Base-by-base conservation (phyloP, 2,113 vertebrate species). In the Micromys minutus region DNA sequence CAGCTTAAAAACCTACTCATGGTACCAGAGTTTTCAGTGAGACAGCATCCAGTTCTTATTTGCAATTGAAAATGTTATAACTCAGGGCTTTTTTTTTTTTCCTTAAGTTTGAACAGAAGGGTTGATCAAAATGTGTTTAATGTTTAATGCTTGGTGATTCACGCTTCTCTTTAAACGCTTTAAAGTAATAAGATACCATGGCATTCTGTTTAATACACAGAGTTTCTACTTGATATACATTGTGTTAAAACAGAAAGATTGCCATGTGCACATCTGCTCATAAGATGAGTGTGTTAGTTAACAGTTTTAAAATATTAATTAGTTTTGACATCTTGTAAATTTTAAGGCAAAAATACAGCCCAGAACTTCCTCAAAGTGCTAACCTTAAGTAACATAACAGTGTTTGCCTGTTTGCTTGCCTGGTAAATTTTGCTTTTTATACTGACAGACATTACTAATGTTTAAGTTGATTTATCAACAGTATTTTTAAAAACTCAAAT, bases 381-480 rank as follows among this genome's bases (percentile, higher is more conserved):
- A 98, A 98, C 98, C 96, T 98, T 99, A 98, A 99, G 98, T 99
- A 98, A 98, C 98, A 98, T 99, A 98, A 98, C 98, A 98, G 98
- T 99, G 98, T 99, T 99, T 99, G 98, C 98, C 98, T 99, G 98
- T 99, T 99, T 99, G 99, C 99, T 99, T 99, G 99, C 98, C 98
- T 99, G 98, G 98, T 99, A 98, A 99, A 99, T 98, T 99, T 99
- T 98, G 99, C 98, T 99, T 99, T 98, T 99, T 99, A 99, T 99
- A 99, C 99, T 99, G 99, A 99, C 99, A 98, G 99, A 99, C 98
- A 98, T 99, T 99, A 99, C 99, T 99, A 99, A 99, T 99, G 99
- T 99, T 99, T 99, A 99, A 99, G 99, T 99, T 99, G 98, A 99
- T 99, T 99, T 99, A 98, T 99, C 99, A 99, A 99, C 99, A 99